Evolutionary conservation across 1,140 invertebrate genomes (phyloP).

Genomic region (Trichomalopsis sarcophagae): DNA sequence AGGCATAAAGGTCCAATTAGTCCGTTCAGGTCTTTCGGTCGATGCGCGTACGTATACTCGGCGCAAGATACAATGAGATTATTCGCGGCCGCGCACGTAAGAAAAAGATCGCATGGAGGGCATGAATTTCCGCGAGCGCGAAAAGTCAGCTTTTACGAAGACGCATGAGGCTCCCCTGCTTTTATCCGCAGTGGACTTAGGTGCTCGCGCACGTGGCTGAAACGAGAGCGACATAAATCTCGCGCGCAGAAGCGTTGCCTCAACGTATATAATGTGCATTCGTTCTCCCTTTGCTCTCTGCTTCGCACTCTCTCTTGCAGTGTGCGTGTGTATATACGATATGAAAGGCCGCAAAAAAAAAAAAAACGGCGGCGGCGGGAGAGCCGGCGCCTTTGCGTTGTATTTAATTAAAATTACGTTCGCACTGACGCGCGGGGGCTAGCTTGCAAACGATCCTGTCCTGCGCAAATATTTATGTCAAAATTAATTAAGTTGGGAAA

Average conservation of each 20-base stretch:
- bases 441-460: neutral
- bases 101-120: neutral
- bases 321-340: neutral
- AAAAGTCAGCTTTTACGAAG: conserved; percentile 51
- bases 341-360: neutral
- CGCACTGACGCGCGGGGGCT: neutral
- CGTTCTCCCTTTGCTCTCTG: conserved; percentile 33
- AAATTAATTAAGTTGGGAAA: conserved; percentile 38
- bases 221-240: conserved; percentile 49
- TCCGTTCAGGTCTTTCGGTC: no score
- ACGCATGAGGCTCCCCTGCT: conserved; percentile 44
- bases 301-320: neutral
- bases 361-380: no score
- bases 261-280: conserved; percentile 47
- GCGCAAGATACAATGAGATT: neutral
- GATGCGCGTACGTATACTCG: no score
- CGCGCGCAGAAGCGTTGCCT: conserved; percentile 19
- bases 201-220: conserved; percentile 38
- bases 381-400: neutral
- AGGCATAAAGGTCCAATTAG: no score
- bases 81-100: neutral
- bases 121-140: conserved; percentile 47
- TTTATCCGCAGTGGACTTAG: conserved; percentile 50
- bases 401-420: conserved; percentile 36
- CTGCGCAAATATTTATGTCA: conserved; percentile 21